Conservation (phyloP, 2,888 invertebrate genomes). For the Lepidocyrtoides sp. region DNA sequence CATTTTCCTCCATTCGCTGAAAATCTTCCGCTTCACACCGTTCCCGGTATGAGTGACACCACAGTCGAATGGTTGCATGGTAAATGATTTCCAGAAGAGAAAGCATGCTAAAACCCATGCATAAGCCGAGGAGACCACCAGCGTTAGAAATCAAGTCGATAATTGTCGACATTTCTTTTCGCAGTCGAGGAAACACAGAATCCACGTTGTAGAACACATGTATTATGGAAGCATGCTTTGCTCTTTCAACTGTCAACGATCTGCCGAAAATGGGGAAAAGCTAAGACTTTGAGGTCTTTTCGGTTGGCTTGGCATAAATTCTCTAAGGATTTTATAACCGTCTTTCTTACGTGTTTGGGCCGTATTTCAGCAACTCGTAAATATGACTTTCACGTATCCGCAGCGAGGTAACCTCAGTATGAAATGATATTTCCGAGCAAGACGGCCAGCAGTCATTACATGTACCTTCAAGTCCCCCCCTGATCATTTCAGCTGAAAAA, state of each 20-base stretch:
- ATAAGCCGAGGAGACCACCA: constrained; percentile 12
- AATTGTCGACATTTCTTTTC: constrained; percentile 78
- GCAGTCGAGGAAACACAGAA: constrained; percentile 73
- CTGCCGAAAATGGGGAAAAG: neutral
- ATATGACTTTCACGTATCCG: neutral
- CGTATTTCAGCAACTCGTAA: neutral
- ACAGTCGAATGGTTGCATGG: constrained; percentile 73
- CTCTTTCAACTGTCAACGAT: no score
- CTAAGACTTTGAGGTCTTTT: neutral
- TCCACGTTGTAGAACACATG: constrained; percentile 81
- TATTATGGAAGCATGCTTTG: constrained; percentile 67
- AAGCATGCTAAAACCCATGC: constrained; percentile 81
- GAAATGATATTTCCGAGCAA: constrained; percentile 81
- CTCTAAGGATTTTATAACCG: no score
- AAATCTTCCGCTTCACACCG: neutral
- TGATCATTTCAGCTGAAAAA: constrained; percentile 46
- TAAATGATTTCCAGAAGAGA: constrained; percentile 81
- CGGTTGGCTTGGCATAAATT: neutral
- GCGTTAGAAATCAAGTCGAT: constrained; percentile 78
- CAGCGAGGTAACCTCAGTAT: constrained; percentile 57
- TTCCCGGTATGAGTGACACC: constrained; percentile 13
- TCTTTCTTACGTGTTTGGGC: constrained; percentile 4
- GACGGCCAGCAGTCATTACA: constrained; percentile 73
- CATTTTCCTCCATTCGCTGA: neutral
- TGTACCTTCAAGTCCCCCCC: constrained; percentile 16